Conservation (phyloP, 2,888 invertebrate genomes). For the Volucella zonaria region DNA sequence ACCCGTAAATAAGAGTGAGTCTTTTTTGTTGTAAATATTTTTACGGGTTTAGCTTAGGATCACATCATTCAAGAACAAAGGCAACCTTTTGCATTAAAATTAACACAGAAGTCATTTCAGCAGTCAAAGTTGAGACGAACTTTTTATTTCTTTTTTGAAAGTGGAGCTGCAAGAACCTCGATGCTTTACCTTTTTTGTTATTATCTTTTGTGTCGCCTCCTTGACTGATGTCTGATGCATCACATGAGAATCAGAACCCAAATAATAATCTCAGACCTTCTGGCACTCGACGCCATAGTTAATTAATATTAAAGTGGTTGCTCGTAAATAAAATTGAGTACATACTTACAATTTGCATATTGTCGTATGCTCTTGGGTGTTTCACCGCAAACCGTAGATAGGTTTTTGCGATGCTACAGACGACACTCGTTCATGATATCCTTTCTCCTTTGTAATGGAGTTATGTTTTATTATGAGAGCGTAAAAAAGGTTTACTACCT, state of each 20-base stretch:
- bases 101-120: constrained; percentile 4
- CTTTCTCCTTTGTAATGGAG: not conserved
- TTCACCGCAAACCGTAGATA: not conserved
- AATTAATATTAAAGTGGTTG: constrained; percentile 31
- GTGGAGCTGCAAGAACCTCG: not conserved
- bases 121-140: not conserved
- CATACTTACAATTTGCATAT: not conserved
- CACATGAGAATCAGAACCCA: constrained; percentile 1
- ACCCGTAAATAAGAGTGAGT: constrained; percentile 26
- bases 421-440: not conserved
- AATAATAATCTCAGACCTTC: constrained; percentile 1
- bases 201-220: not conserved
- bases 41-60: constrained; percentile 2
- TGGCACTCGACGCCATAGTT: constrained; percentile 11
- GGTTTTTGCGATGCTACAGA: constrained; percentile 4
- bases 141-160: constrained; percentile 22
- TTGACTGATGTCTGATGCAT: constrained; percentile 5
- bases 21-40: constrained; percentile 2
- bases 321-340: constrained; percentile 15
- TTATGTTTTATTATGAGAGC: constrained; percentile 9
- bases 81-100: not conserved
- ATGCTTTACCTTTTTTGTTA: not conserved
- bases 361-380: not conserved
- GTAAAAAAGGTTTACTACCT: not conserved
- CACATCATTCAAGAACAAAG: constrained; percentile 11